These are phyloP conservation scores for Neosilurus mollespiculum DNA, from an alignment of 2,797 vertebrate species.

Conservation along the genomic window DNA sequence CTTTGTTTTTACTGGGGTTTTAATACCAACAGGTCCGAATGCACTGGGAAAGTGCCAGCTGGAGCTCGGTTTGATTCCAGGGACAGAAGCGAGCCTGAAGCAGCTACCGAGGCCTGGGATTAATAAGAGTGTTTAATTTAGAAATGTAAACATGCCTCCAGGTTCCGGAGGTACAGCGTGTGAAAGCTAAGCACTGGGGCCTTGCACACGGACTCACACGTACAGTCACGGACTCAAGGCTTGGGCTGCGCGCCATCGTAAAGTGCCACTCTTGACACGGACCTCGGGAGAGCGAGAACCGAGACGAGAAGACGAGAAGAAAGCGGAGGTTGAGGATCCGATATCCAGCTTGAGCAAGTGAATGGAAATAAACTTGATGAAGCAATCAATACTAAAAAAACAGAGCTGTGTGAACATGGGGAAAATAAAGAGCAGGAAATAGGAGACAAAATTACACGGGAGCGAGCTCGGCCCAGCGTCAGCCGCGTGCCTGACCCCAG, in stretches of 20 bases:
- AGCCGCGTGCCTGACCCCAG: not conserved
- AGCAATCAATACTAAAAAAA: not conserved
- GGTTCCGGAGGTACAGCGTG: slow-evolving; percentile 51
- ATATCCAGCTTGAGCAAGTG: slow-evolving; percentile 2
- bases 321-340: not conserved
- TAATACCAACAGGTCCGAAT: slow-evolving; percentile 55
- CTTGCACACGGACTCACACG: not conserved
- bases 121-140: slow-evolving; percentile 76
- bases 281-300: not conserved
- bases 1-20: slow-evolving; percentile 59
- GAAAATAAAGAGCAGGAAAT: slow-evolving; percentile 1
- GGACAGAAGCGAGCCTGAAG: not conserved
- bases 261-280: slow-evolving; percentile 40
- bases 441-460: not conserved
- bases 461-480: not conserved
- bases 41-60: not conserved
- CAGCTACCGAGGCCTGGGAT: slow-evolving; percentile 56
- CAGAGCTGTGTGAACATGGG: not conserved
- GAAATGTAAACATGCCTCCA: slow-evolving; percentile 71
- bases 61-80: slow-evolving; percentile 2
- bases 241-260: slow-evolving; percentile 11
- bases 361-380: slow-evolving; percentile 5
- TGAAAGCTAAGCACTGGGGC: slow-evolving; percentile 33
- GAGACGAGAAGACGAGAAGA: not conserved
- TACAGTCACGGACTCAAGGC: not conserved